phyloP scores from a whole-genome alignment of 1,140 invertebrate species.

The Nephotettix cincticeps region DNA sequence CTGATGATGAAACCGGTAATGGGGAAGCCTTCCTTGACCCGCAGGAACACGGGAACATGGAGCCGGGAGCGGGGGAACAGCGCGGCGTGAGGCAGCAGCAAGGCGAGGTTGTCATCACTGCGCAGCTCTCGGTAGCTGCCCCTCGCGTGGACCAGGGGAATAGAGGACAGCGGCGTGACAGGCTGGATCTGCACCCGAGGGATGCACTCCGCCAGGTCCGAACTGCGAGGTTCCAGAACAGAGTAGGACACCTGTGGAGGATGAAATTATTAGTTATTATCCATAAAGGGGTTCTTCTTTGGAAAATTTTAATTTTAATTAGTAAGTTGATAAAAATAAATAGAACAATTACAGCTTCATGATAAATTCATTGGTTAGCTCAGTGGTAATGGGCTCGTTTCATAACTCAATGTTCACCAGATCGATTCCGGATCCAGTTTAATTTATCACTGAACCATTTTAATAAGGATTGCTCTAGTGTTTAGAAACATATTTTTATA shows the following conservation, averaged over 20 bases:
- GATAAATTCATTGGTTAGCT: no score
- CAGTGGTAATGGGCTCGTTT: no score
- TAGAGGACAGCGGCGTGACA: conserved; percentile 65
- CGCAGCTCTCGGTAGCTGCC: conserved; percentile 78
- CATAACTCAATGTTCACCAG: no score
- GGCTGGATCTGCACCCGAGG: conserved; percentile 76
- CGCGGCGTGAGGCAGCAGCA: conserved; percentile 84
- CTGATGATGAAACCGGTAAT: conserved; percentile 79
- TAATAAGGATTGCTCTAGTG: no score
- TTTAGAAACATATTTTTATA: no score
- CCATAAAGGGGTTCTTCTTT: no score
- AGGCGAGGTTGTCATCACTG: conserved; percentile 72
- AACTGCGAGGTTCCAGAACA: conserved; percentile 66
- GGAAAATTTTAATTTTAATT: no score
- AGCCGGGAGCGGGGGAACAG: conserved; percentile 85
- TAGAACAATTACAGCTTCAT: no score
- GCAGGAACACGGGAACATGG: conserved; percentile 83
- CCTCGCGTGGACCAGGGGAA: conserved; percentile 72
- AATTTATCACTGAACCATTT: no score
- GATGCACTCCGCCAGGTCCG: conserved; percentile 58
- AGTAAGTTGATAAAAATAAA: no score
- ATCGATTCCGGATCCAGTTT: no score
- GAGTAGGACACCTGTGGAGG: conserved; percentile 56
- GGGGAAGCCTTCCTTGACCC: conserved; percentile 54
- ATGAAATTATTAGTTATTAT: no score